These are phyloP conservation scores for Protophormia terraenovae DNA, from an alignment of 2,888 invertebrate species.

Conservation along the genomic window DNA sequence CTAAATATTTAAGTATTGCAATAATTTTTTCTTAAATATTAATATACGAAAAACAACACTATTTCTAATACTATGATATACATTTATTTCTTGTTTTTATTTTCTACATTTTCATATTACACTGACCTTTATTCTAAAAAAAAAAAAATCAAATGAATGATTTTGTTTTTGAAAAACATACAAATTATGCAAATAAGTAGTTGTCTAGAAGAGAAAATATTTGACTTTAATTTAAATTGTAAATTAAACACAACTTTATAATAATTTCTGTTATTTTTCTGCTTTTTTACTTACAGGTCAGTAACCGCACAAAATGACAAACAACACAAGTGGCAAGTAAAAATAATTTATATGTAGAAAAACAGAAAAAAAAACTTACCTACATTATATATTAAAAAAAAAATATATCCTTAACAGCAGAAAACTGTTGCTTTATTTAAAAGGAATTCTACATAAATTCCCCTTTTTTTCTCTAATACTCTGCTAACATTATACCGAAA, in stretches of 20 bases:
- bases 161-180: slow-evolving; percentile 30
- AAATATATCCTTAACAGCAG: not conserved
- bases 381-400: not conserved
- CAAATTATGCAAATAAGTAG: slow-evolving; percentile 51
- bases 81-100: not conserved
- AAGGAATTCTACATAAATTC: not conserved
- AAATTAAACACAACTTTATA: slow-evolving; percentile 45
- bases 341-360: slow-evolving; percentile 8
- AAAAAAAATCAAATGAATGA: slow-evolving; percentile 2
- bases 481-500: slow-evolving; percentile 46
- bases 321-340: slow-evolving; percentile 27
- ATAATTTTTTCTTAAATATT: too few species aligned
- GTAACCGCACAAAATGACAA: slow-evolving; percentile 49
- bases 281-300: slow-evolving; percentile 46
- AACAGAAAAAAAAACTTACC: not conserved
- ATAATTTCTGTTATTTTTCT: slow-evolving; percentile 3
- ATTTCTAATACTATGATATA: not conserved
- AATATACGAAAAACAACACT: not conserved
- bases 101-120: not conserved
- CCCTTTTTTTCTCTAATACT: not conserved
- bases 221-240: slow-evolving; percentile 53
- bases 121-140: slow-evolving; percentile 33
- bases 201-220: slow-evolving; percentile 29
- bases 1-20: too few species aligned
- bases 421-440: slow-evolving; percentile 67